A percentile compares a stretch with the other conserved stretches of the same genome.
Evolutionary conservation across 2,888 invertebrate genomes (phyloP).

Genomic region (Andrena flavipes): DNA sequence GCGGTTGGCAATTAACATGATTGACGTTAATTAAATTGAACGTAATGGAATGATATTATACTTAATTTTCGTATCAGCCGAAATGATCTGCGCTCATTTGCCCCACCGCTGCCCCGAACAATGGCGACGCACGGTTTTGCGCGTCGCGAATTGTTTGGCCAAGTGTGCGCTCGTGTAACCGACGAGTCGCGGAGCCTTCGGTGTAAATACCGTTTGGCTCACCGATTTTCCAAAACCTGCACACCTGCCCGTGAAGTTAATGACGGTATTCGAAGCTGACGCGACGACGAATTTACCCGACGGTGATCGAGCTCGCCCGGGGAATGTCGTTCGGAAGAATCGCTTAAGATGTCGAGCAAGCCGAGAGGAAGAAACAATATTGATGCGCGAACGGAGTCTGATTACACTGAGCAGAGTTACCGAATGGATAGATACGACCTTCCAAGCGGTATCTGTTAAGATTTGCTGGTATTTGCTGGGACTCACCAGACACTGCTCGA

Average conservation of each 20-base stretch:
- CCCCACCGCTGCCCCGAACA: too few relatives aligned
- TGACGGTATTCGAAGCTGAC: not conserved
- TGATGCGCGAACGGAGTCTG: not conserved
- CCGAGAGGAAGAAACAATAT: not conserved
- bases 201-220: not conserved
- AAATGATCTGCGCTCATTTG: conserved; percentile 30
- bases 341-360: not conserved
- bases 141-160: conserved; percentile 19
- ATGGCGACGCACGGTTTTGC: not conserved
- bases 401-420: not conserved
- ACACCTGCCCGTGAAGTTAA: not conserved
- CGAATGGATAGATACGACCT: not conserved
- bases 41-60: conserved; percentile 45
- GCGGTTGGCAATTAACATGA: conserved; percentile 54
- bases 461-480: not conserved
- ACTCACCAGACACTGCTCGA: not conserved
- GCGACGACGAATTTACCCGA: not conserved
- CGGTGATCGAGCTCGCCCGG: not conserved
- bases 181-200: not conserved
- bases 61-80: conserved; percentile 44
- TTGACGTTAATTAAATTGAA: conserved; percentile 62
- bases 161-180: not conserved
- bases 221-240: not conserved
- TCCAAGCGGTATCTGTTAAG: not conserved
- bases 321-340: not conserved